Evolutionary conservation across 2,113 vertebrate species (phyloP).

Genomic region (Oreotragus oreotragus): DNA sequence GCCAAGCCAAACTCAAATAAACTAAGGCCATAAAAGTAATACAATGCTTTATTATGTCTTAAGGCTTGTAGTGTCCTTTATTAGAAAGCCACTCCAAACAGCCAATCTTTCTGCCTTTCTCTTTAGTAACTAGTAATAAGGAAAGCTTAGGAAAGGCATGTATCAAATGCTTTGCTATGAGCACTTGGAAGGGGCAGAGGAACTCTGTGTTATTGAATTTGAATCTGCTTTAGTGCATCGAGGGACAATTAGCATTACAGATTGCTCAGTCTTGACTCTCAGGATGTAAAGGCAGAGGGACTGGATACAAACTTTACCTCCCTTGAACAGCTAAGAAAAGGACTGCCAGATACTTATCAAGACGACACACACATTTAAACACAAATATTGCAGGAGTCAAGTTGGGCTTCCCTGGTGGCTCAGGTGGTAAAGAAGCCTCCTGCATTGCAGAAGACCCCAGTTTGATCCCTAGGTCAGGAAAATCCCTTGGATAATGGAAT

Average conservation of each 20-base stretch:
- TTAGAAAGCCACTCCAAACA: constrained; percentile 21
- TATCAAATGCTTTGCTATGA: background rate
- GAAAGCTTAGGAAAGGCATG: background rate
- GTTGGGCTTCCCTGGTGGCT: background rate
- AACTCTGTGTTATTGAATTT: constrained; percentile 55
- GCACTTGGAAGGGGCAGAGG: background rate
- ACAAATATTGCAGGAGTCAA: background rate
- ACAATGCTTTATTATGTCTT: constrained; percentile 43
- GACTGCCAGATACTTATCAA: background rate
- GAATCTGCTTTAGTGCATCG: constrained; percentile 21
- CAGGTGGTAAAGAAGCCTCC: background rate
- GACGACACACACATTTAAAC: background rate
- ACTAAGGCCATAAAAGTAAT: constrained; percentile 20
- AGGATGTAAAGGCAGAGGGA: background rate
- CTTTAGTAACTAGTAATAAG: constrained; percentile 43
- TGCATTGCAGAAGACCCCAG: background rate
- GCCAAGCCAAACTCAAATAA: constrained; percentile 34
- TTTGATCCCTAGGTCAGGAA: background rate
- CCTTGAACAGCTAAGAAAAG: background rate
- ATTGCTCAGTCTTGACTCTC: background rate
- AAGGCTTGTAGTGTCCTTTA: background rate
- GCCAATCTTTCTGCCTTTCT: background rate
- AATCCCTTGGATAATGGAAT: background rate
- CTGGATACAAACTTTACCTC: background rate
- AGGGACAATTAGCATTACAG: constrained; percentile 46